Evolutionary conservation across 2,113 vertebrate genomes (phyloP).

Genomic region (Tachysurus vachellii): DNA sequence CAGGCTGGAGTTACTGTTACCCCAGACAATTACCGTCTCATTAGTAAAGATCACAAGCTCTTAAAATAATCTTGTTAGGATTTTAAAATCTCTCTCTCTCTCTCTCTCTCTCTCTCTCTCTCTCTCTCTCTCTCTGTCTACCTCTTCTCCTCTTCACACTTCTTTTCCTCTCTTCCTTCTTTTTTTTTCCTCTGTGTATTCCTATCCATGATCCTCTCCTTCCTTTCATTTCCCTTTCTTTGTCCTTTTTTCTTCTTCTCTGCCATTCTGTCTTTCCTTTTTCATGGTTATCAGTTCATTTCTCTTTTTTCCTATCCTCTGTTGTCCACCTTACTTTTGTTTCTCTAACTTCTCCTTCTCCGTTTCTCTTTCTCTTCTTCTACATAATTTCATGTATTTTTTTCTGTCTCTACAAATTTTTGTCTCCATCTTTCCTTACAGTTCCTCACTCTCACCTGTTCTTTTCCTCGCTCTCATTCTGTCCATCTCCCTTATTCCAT

Average conservation of each 20-base stretch:
- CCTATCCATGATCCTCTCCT: too few relatives aligned
- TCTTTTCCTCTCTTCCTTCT: background rate
- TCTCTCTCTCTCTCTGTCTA: background rate
- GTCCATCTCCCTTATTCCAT: background rate
- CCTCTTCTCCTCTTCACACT: too few relatives aligned
- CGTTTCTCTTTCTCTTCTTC: constrained; percentile 23
- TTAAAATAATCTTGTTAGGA: too few relatives aligned
- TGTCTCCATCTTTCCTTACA: too few relatives aligned
- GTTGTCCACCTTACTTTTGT: background rate
- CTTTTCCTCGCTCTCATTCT: background rate
- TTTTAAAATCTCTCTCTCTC: too few relatives aligned
- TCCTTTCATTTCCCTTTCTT: background rate
- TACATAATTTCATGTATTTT: background rate
- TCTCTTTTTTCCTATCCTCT: background rate
- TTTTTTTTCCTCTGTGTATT: too few relatives aligned
- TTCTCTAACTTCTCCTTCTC: background rate
- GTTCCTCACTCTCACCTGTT: background rate
- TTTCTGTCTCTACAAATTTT: background rate
- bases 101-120: background rate
- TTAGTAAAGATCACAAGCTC: too few relatives aligned
- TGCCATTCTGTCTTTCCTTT: background rate
- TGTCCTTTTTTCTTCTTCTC: background rate
- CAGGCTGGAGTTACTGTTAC: too few relatives aligned
- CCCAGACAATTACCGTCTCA: too few relatives aligned
- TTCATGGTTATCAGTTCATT: background rate